Evolutionary conservation across 2,888 invertebrate genomes (phyloP), one percentile per base, ranked within the genome.

Genomic region (Plagiodera versicolora): DNA sequence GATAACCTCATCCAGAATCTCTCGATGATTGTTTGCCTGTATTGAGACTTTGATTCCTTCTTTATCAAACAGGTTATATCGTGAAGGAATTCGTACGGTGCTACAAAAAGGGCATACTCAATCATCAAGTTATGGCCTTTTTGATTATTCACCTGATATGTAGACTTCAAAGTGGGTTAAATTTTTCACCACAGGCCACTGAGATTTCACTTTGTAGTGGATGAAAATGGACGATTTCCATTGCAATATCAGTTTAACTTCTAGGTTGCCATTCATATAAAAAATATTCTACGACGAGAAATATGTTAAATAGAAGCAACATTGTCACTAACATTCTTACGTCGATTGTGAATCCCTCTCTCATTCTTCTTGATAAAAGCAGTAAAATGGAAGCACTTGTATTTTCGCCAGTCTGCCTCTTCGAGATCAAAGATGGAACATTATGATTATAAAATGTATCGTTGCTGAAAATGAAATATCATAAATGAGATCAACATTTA

Each of bases 301-400:
- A 14, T 28, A 50, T n/a, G n/a, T 30, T 10, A 50, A 17, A 28
- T 2, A 50, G 11, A 30, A 17, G 6, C 30, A 20, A 50, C 14
- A 30, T 30, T n/a, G 5, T 30, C 3, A 18, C 18, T 17, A 3
- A 11, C 14, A 14, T n/a, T 3, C 70, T 75, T 80, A 83, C 84
- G 74, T 85, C 86, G 63, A 90, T 82, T 44, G 86, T 85, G 77
- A 89, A 92, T 28, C 92, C 92, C 80, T 92, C 92, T 46, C 91
- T 81, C 64, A 92, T 81, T 61, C 92, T 81, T 69, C 91, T 87
- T 53, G 89, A 88, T 60, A 92, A 78, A 51, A 92, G 81, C 72
- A 87, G 85, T 66, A 84, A 82, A 62, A 91, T 79, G 55, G 84
- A 83, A 62, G 88, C 83, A 66, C 82, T 85, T 16, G 85, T 83